Base-by-base conservation (phyloP, 2,888 invertebrate genomes). In the Polydrusus pterygomalis region DNA sequence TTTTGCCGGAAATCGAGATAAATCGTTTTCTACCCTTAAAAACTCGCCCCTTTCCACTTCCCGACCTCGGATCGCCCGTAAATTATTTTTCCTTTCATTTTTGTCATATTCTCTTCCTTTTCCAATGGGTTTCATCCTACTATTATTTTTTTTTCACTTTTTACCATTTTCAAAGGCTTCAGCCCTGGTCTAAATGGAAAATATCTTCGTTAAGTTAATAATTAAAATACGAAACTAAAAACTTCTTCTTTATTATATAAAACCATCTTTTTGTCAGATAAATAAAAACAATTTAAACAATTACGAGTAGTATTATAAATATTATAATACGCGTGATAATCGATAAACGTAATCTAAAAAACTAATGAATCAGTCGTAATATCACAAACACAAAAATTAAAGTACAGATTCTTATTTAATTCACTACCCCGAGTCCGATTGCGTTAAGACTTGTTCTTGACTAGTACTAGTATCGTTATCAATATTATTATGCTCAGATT, bases 321-420 rank as follows among this genome's bases (percentile, higher is more conserved):
- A 75, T 78, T 78, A 78, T 78, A 78, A 78, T 67, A 75, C 78
- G 25, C 65, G 70, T 77, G 73, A 70, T 60, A 68, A 51, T 47
- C 30, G 17, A 18, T 15, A 60, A 60, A 38, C n/a, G 63, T 68
- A 69, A 51, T 58, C 63, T 69, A 69, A 72, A 45, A 68, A 63
- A 62, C 63, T 76, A 76, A 40, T 38, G 60, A 58, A 74, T 78
- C 78, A 78, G 78, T 78, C 78, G 78, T 73, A 77, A 77, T 78
- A 78, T 78, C 78, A 78, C 78, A 78, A 65, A 72, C 43, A 68
- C 58, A 58, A 51, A 49, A 64, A 47, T 15, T 47, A 74, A 69
- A 58, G n/a, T 60, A 67, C 40, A 9, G 7, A 71, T 15, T 62
- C 45, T 40, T 13, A 62, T 15, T 56, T 25, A 56, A 40, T 49